A percentile compares a stretch with the other conserved stretches of the same genome.
Conservation (phyloP, 2,113 vertebrate species). For the Zootoca vivipara region DNA sequence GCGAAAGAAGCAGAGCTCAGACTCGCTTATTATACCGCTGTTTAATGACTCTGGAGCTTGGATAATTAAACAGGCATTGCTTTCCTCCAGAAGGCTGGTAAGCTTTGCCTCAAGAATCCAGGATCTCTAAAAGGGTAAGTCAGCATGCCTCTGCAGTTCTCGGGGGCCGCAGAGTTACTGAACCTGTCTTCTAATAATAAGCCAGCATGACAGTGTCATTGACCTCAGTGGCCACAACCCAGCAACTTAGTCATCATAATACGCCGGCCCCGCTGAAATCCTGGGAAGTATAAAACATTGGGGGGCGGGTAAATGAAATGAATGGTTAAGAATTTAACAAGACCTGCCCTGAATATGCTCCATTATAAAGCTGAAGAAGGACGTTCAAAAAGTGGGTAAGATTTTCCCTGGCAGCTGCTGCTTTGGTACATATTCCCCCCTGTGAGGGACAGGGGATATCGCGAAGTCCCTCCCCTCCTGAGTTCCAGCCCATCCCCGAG, state of each 20-base stretch:
- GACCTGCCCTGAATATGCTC: background rate
- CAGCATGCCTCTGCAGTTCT: background rate
- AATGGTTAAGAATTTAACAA: background rate
- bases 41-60: slow-evolving; percentile 13
- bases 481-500: too few species aligned
- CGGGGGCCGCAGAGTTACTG: background rate
- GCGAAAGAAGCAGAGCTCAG: background rate
- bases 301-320: too few species aligned
- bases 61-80: background rate
- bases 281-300: background rate
- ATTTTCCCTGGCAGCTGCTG: too few species aligned
- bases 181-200: background rate
- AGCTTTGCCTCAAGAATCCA: background rate
- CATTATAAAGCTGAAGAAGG: too few species aligned
- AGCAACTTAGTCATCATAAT: background rate
- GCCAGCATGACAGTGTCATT: background rate
- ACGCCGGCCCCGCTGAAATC: background rate
- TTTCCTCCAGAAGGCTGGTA: background rate
- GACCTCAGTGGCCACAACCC: background rate
- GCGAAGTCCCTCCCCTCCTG: too few species aligned
- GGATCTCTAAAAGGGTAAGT: background rate
- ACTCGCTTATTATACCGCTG: background rate
- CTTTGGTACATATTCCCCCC: too few species aligned
- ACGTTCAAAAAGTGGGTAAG: background rate
- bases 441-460: too few species aligned